These are phyloP conservation scores for Irena cyanogastra DNA, from an alignment of 2,113 vertebrate genomes.

Conservation along the genomic window DNA sequence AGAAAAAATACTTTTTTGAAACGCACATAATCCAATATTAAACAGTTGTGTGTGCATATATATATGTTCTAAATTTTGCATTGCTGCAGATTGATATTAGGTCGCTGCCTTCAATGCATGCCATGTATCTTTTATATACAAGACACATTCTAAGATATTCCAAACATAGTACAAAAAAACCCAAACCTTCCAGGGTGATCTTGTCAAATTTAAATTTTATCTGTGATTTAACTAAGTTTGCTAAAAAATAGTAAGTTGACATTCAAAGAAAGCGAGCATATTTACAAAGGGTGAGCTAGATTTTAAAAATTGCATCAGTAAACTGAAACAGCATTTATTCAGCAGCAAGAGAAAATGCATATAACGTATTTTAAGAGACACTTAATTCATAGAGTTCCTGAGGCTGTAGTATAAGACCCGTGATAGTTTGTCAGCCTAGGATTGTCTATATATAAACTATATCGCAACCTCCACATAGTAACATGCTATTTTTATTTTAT, in stretches of 20 bases:
- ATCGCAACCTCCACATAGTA: conserved; percentile 61
- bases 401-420: conserved; percentile 20
- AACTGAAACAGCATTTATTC: not conserved
- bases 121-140: not conserved
- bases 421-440: conserved; percentile 37
- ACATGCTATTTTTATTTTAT: conserved; percentile 68
- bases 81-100: not conserved
- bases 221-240: not conserved
- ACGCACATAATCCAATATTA: not conserved
- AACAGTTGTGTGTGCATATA: not conserved
- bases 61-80: not conserved
- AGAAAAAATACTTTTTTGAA: not conserved
- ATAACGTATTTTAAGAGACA: not conserved
- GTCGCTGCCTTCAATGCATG: not conserved
- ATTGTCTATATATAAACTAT: conserved; percentile 70
- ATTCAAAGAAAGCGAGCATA: not conserved
- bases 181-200: not conserved
- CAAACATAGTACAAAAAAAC: not conserved
- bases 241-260: not conserved
- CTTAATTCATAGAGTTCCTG: not conserved
- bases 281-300: not conserved
- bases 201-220: not conserved
- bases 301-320: not conserved
- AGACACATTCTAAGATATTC: not conserved
- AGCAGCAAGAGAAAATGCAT: not conserved